Conservation (phyloP, 1,140 invertebrate genomes). For the Saccostrea echinata region DNA sequence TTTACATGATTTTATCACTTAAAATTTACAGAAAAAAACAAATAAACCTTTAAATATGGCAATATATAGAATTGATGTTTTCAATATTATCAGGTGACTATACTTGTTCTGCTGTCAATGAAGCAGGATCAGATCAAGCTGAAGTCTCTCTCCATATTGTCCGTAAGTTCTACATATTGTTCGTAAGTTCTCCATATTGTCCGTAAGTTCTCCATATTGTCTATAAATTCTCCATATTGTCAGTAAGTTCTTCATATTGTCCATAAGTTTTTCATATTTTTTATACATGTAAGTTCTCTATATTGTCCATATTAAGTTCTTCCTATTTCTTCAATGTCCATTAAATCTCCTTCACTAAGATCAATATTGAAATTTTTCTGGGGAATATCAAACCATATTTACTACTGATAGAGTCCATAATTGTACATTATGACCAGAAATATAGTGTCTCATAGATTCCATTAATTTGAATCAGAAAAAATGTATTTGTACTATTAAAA, state of each 20-base stretch:
- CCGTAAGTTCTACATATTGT: constrained; percentile 52
- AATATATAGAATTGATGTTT: not conserved
- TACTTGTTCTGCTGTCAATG: constrained; percentile 55
- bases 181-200: constrained; percentile 52
- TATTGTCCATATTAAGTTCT: no score
- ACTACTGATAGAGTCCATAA: no score
- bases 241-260: constrained; percentile 44
- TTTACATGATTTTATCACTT: not conserved
- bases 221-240: constrained; percentile 26
- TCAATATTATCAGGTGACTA: constrained; percentile 54
- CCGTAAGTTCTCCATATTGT: constrained; percentile 53
- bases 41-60: not conserved
- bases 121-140: constrained; percentile 43
- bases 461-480: no score
- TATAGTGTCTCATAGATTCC: no score
- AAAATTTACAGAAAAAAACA: not conserved
- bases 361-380: no score
- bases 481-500: no score
- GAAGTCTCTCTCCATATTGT: constrained; percentile 51
- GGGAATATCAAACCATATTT: no score
- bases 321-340: no score
- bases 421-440: no score
- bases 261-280: constrained; percentile 38
- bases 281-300: not conserved
- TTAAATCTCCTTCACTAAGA: no score